These are phyloP conservation scores for Gymnocephalus cernua DNA, from an alignment of 2,113 vertebrate genomes.

Conservation along the genomic window DNA sequence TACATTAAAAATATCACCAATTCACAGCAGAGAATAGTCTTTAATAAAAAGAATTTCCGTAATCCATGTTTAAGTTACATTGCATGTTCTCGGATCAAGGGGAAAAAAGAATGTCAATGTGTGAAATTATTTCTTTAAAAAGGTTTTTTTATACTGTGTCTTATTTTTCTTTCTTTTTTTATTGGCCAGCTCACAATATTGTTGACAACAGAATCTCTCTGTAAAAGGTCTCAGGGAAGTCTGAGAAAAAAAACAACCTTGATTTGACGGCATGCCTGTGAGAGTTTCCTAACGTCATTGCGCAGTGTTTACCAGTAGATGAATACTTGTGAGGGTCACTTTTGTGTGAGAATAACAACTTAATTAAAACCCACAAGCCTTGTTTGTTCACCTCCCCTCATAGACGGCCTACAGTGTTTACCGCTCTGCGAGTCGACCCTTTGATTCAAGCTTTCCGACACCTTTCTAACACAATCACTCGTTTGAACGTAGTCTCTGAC, in stretches of 20 bases:
- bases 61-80: slow-evolving; percentile 15
- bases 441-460: slow-evolving; percentile 54
- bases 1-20: slow-evolving; percentile 27
- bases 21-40: slow-evolving; percentile 14
- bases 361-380: slow-evolving; percentile 52
- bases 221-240: not conserved
- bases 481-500: slow-evolving; percentile 37
- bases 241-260: not conserved
- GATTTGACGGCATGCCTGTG: not conserved
- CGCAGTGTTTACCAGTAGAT: slow-evolving; percentile 10
- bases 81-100: slow-evolving; percentile 4
- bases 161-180: not conserved
- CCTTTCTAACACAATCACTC: slow-evolving; percentile 23
- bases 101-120: not conserved
- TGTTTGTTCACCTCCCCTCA: slow-evolving; percentile 35
- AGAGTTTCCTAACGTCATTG: slow-evolving; percentile 19
- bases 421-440: slow-evolving; percentile 6
- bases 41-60: slow-evolving; percentile 13
- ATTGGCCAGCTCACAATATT: not conserved
- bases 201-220: not conserved
- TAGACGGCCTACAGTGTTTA: slow-evolving; percentile 34
- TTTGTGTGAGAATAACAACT: slow-evolving; percentile 36
- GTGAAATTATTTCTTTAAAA: slow-evolving; percentile 1
- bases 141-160: not conserved
- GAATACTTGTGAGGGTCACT: slow-evolving; percentile 12